Conservation (phyloP, 2,888 invertebrate species). For the Syrista parreyssii region DNA sequence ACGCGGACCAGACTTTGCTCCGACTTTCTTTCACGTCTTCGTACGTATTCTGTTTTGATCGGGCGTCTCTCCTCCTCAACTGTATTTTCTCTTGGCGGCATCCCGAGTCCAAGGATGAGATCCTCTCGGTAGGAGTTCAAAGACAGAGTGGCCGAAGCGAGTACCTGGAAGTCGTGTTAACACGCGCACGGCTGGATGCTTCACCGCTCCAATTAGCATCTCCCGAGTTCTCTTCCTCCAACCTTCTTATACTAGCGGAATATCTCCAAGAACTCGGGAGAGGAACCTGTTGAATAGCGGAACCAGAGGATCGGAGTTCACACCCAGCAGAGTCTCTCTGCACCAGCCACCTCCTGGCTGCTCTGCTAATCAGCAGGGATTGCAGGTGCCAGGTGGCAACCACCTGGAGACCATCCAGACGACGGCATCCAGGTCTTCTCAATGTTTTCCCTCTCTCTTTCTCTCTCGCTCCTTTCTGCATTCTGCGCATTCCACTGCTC, state of each 20-base stretch:
- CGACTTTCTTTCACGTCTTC: neutral
- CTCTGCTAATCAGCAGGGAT: neutral
- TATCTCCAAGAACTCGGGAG: slow-evolving; percentile 21
- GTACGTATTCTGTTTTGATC: no score
- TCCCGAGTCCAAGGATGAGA: no score
- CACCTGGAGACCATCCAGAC: no score
- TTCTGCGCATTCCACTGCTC: no score
- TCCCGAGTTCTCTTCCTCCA: slow-evolving; percentile 35
- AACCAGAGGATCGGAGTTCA: neutral
- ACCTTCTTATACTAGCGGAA: slow-evolving; percentile 21
- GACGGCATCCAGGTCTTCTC: no score
- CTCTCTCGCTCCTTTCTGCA: slow-evolving; percentile 2
- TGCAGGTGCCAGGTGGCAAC: neutral
- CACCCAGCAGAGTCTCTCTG: no score
- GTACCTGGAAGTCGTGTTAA: slow-evolving; percentile 51
- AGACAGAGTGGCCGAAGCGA: slow-evolving; percentile 8
- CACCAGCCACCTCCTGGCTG: slow-evolving; percentile 6
- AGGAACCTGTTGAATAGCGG: slow-evolving; percentile 17
- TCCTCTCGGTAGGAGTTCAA: no score
- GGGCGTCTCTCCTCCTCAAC: no score
- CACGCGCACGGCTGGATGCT: slow-evolving; percentile 46
- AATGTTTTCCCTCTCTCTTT: slow-evolving; percentile 11
- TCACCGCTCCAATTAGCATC: slow-evolving; percentile 59
- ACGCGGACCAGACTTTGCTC: slow-evolving; percentile 10
- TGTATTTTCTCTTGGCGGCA: no score